Base-by-base conservation (phyloP, 2,888 invertebrate genomes). In the Agriopis leucophaearia region DNA sequence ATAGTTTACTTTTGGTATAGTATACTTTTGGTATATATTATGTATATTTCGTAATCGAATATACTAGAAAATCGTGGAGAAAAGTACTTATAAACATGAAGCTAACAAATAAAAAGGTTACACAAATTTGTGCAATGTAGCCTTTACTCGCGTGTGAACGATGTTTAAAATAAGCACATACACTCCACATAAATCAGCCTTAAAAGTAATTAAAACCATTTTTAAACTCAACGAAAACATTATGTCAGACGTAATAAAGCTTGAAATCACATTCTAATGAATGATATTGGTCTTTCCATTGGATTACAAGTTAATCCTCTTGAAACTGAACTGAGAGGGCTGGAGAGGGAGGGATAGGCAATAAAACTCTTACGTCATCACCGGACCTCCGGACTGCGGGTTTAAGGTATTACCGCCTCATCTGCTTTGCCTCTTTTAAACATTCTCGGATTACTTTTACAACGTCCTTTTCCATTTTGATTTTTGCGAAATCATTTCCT, bases 271-370 rank as follows among this genome's bases (percentile, higher is more conserved):
- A 91, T 91, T 92, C 87, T 91, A 91, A 92, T 92, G 87, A 91
- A 92, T 90, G 91, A 85, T 90, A 90, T 89, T 89, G 88, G 88
- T 87, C 84, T 89, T 92, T 88, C 89, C 85, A 82, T 81, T 86
- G 91, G 92, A 92, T 93, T 90, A 92, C 88, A 90, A 89, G 89
- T 88, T 92, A 92, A 93, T 92, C 92, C 92, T 88, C 88, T 91
- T 89, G 88, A 88, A 91, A 88, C 85, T 84, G 83, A 83, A 81
- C 80, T 71, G 70, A 73, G 70, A 74, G 73, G 73, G 74, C 75
- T 70, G 80, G 73, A 74, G 77, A 75, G 74, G 45, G 45, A 36
- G 51, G 60, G 74, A 78, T 78, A 77, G 84, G 87, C 89, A 90
- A 91, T 91, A 91, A 91, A 89, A 90, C 86, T 91, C 88, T 90